Percentiles rank a stretch among this genome's conserved stretches.
These are phyloP conservation scores for Drosophila borealis DNA, from an alignment of 2,888 invertebrate species.

Conservation along the genomic window DNA sequence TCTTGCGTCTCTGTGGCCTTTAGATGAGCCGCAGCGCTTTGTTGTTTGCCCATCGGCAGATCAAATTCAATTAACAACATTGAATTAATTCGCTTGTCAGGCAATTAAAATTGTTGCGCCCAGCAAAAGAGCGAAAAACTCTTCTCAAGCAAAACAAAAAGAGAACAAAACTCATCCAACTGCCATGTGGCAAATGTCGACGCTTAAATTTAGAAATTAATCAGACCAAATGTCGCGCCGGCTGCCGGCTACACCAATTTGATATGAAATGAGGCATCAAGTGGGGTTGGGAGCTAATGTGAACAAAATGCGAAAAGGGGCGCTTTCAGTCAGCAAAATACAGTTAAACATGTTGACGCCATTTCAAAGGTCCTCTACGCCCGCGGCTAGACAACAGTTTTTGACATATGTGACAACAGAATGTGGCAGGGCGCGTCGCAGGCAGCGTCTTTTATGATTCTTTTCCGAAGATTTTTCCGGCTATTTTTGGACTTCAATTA, in stretches of 20 bases:
- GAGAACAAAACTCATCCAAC: conserved; percentile 17
- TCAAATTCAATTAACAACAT: conserved; percentile 85
- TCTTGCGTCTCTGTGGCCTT: conserved; percentile 42
- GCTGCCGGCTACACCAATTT: conserved; percentile 58
- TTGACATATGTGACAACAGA: conserved; percentile 54
- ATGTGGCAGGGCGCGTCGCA: conserved; percentile 42
- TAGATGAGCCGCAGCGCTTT: conserved; percentile 46
- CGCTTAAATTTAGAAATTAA: conserved; percentile 79
- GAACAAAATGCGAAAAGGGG: too few species aligned
- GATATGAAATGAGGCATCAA: conserved; percentile 71
- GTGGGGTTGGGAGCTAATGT: conserved; percentile 26
- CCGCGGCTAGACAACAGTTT: conserved; percentile 33
- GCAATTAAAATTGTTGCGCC: conserved; percentile 81
- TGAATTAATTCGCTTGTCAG: conserved; percentile 84
- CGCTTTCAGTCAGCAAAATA: conserved; percentile 21
- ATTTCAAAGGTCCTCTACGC: conserved; percentile 39
- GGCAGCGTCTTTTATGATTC: conserved; percentile 54
- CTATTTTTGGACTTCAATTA: conserved; percentile 63
- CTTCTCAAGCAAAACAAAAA: conserved; percentile 4
- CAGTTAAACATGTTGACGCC: conserved; percentile 61
- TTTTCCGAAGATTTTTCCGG: conserved; percentile 54
- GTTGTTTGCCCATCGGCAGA: conserved; percentile 70
- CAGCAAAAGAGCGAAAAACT: conserved; percentile 37
- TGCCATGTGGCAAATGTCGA: conserved; percentile 70
- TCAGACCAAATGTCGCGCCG: conserved; percentile 70